Evolutionary conservation across 35 echinoderm and acorn worm species (phyloP), one percentile per base, ranked within the genome.

Genomic region (Amphiura filiformis): DNA sequence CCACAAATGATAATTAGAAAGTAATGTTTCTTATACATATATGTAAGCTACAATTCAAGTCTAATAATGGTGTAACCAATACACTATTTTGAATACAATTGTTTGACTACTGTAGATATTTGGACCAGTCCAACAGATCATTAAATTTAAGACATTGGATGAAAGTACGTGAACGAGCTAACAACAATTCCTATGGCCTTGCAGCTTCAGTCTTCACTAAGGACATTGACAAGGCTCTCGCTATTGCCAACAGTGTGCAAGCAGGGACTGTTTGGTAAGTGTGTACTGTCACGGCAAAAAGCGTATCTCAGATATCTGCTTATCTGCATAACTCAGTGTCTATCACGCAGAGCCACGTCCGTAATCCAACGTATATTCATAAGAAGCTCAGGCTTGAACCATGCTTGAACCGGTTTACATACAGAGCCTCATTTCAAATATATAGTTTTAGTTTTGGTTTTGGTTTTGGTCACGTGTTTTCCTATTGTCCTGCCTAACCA

Each of bases 61-160:
- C n/a, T n/a, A n/a, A n/a, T n/a, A n/a, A n/a, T n/a, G n/a, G n/a
- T n/a, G n/a, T n/a, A n/a, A n/a, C n/a, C n/a, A n/a, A n/a, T n/a
- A n/a, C n/a, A n/a, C n/a, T n/a, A n/a, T n/a, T n/a, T n/a, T n/a
- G n/a, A n/a, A n/a, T n/a, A n/a, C n/a, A n/a, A n/a, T n/a, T n/a
- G 9, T 76, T 49, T 38, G 14, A 20, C 56, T 52, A 86, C 35
- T n/a, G n/a, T 56, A 94, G 92, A 94, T 94, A 38, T 94, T 94
- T 86, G 92, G 92, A 64, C 92, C 92, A 26, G 92, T 94, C 35
- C 82, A 89, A 79, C 87, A 89, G 39, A 65, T 94, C 20, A 30
- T 94, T 3, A 94, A 94, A 44, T 94, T 94, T 82, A 90, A 89
- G 38, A 80, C 76, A 15, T 23, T 90, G 41, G 80, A 90, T 38